A percentile compares a stretch with the other conserved stretches of the same genome.
Conservation (phyloP, 1,140 invertebrate species). For the Monomorium pharaonis region DNA sequence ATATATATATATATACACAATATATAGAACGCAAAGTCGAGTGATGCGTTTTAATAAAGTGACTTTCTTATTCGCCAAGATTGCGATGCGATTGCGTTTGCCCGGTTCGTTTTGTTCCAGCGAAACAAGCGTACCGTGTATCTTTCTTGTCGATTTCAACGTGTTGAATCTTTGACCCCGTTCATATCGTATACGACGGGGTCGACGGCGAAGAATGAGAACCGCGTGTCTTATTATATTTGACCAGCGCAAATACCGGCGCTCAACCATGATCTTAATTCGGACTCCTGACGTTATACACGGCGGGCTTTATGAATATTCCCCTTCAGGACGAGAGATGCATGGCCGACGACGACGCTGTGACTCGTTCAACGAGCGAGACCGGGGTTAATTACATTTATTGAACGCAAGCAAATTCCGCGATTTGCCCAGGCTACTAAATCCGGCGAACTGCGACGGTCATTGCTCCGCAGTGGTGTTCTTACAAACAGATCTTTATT, state of each 20-base stretch:
- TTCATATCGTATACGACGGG: not conserved
- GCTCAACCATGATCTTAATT: conserved; percentile 46
- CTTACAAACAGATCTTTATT: not conserved
- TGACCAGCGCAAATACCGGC: conserved; percentile 56
- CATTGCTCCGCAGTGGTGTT: not conserved
- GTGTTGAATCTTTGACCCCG: not conserved
- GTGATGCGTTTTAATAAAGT: conserved; percentile 69
- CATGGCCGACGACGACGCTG: conserved; percentile 6
- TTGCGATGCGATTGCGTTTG: conserved; percentile 42
- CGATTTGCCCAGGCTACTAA: conserved; percentile 25
- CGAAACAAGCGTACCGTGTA: not conserved
- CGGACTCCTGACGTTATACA: conserved; percentile 22
- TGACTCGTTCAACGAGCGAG: conserved; percentile 4
- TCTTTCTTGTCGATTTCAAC: conserved; percentile 15
- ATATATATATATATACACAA: too few relatives aligned
- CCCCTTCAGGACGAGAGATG: conserved; percentile 23
- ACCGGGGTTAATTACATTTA: conserved; percentile 51
- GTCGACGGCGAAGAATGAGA: conserved; percentile 24
- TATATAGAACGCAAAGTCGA: not conserved
- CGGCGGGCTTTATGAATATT: conserved; percentile 46
- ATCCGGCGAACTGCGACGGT: not conserved
- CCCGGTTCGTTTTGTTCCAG: not conserved
- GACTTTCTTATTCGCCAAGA: conserved; percentile 50
- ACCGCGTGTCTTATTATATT: conserved; percentile 66
- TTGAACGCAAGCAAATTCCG: conserved; percentile 48